These are phyloP conservation scores for Clarias pachynema DNA, from an alignment of 2,797 vertebrate species.

Conservation along the genomic window DNA sequence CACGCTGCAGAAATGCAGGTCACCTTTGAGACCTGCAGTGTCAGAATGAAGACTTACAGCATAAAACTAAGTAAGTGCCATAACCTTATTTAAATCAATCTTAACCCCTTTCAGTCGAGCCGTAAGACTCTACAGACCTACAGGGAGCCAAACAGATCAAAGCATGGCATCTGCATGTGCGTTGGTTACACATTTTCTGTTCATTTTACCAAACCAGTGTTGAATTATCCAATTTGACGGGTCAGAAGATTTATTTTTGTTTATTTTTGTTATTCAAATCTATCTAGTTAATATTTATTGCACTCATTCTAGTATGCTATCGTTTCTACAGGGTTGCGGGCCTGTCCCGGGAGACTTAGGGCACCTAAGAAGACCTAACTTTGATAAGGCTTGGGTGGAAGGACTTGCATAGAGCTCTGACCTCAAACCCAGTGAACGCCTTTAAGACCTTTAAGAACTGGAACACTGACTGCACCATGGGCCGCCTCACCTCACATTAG, in stretches of 20 bases:
- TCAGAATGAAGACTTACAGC: slow-evolving; percentile 19
- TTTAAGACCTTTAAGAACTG: not conserved
- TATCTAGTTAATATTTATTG: not conserved
- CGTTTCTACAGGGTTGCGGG: not conserved
- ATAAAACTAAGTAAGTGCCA: slow-evolving; percentile 14
- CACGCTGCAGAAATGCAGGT: slow-evolving; percentile 4
- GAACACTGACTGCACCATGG: not conserved
- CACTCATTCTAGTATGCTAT: not conserved
- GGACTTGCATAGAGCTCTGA: not conserved
- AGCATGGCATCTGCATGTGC: slow-evolving; percentile 1
- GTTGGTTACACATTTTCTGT: not conserved
- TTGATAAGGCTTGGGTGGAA: not conserved
- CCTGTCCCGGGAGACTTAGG: too few species aligned
- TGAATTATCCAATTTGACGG: not conserved
- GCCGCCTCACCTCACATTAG: not conserved
- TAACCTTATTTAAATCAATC: slow-evolving; percentile 16
- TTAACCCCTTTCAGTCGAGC: slow-evolving; percentile 32
- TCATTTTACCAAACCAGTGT: not conserved
- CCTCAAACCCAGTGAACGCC: not conserved
- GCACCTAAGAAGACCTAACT: not conserved
- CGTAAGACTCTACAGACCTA: slow-evolving; percentile 13
- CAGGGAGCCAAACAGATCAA: not conserved
- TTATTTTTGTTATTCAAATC: slow-evolving; percentile 5
- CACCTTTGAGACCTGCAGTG: slow-evolving; percentile 13
- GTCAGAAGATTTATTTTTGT: not conserved